These are phyloP conservation scores for Chionoecetes opilio DNA, from an alignment of 1,140 invertebrate species.

Conservation along the genomic window DNA sequence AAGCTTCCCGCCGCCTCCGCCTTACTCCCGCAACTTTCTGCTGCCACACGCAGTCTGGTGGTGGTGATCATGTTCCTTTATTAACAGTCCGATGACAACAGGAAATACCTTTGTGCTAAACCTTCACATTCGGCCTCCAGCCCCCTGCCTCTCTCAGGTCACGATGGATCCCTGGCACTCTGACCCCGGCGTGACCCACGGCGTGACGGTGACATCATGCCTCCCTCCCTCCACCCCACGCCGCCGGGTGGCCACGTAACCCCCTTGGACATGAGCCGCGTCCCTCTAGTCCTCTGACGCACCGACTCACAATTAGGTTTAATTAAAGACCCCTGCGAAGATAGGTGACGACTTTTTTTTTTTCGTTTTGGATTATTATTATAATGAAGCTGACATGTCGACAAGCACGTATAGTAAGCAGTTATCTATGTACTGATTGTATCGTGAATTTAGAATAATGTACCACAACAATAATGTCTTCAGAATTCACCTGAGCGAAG, in stretches of 20 bases:
- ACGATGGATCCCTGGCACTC: conserved; percentile 13
- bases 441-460: neutral
- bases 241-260: neutral
- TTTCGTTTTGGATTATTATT: neutral
- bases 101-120: neutral
- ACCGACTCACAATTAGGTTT: neutral
- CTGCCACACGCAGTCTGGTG: neutral
- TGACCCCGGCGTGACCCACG: neutral
- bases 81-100: neutral
- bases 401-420: no score
- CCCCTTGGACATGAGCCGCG: neutral
- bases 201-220: neutral
- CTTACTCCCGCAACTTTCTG: neutral
- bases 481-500: no score
- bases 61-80: neutral
- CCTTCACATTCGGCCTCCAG: neutral
- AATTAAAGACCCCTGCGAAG: neutral
- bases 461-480: neutral
- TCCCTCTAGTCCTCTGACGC: neutral
- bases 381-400: no score
- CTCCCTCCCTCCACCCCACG: neutral
- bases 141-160: neutral
- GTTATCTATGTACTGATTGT: neutral
- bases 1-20: conserved; percentile 22
- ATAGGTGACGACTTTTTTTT: neutral